phyloP scores from a whole-genome alignment of 2,113 vertebrate species.

The crab-eating macaque (Macaca fascicularis) region T2T-MFA8v1.1 NC_088387.1:87464501-87465000 shows the following conservation, averaged over 20 bases:
- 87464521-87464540: not conserved
- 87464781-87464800: constrained; percentile 33
- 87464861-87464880: not conserved
- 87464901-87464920: not conserved
- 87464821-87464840: not conserved
- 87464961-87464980: not conserved
- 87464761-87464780: not conserved
- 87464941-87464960: not conserved
- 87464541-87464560: not conserved
- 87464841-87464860: not conserved
- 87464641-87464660: not conserved
- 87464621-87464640: not conserved
- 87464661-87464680: not conserved
- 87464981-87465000: not conserved
- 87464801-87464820: not conserved
- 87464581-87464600: not conserved
- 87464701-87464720: not conserved
- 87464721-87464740: not conserved
- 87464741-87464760: not conserved
- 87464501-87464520: not conserved
- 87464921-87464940: not conserved
- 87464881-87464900: not conserved
- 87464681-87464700: not conserved
- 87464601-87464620: not conserved
- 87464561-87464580: not conserved